Percentiles rank a stretch among this genome's conserved stretches.
Evolutionary conservation across 2,888 invertebrate genomes (phyloP).

Genomic region (Chloroclysta siterata): DNA sequence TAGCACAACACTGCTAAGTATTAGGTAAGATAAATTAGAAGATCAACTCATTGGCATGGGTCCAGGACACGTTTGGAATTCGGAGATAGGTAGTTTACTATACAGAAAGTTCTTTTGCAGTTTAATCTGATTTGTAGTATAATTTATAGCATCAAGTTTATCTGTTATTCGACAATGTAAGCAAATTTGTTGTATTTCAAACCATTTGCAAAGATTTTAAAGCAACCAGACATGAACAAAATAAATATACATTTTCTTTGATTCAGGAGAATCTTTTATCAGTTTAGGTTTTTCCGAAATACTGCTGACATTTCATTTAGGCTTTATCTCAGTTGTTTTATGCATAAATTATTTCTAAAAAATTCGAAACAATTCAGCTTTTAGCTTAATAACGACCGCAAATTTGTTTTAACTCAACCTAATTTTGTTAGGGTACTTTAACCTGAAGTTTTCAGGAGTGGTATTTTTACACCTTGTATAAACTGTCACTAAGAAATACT

Average conservation of each 20-base stretch:
- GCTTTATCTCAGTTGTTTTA: conserved; percentile 41
- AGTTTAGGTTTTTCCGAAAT: conserved; percentile 21
- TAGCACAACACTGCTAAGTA: conserved; percentile 27
- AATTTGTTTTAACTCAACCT: conserved; percentile 33
- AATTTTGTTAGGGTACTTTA: conserved; percentile 40
- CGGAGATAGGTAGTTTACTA: conserved; percentile 25
- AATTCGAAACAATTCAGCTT: conserved; percentile 34
- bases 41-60: conserved; percentile 58
- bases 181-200: neutral
- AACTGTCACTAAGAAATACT: conserved; percentile 35
- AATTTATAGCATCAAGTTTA: conserved; percentile 18
- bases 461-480: conserved; percentile 10
- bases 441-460: too few relatives aligned
- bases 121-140: conserved; percentile 28
- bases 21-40: conserved; percentile 49
- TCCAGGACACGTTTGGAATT: conserved; percentile 61
- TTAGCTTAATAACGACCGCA: conserved; percentile 31
- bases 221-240: conserved; percentile 3
- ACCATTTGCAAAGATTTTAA: neutral
- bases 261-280: conserved; percentile 16
- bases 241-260: conserved; percentile 14
- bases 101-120: conserved; percentile 24
- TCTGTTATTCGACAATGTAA: conserved; percentile 8
- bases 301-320: conserved; percentile 57
- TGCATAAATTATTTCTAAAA: conserved; percentile 31